Base-by-base conservation (phyloP, 2,888 invertebrate genomes). In the Dusona sp. region DNA sequence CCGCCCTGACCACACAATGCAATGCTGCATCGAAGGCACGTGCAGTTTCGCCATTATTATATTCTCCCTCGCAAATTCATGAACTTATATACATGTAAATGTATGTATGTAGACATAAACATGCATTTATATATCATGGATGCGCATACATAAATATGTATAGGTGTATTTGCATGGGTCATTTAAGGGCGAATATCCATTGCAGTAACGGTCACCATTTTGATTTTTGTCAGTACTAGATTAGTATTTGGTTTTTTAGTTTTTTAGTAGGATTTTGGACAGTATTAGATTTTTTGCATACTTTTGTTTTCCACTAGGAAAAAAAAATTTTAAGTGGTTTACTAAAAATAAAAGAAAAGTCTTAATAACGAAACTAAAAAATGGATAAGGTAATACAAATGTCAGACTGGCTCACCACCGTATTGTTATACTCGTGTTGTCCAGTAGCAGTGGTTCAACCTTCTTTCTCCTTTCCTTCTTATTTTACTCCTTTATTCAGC, bases 41-140 rank as follows among this genome's bases (percentile, higher is more conserved):
- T 89, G 90, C 88, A 88, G 61, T 72, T 29, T 88, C 79, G 54
- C 82, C 88, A 84, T 88, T 88, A 88, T 89, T 87, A 74, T 79
- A 67, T 82, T 45, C 85, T 85, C 83, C 84, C 75, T 84, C 83
- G 57, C 83, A 77, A 68, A 67, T 79, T n/a, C 57, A 22, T 11
- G 36, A 65, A 65, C 22, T n/a, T 16, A 29, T 36, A 42, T 29
- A 48, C 19, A 33, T 22, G 45, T 57, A n/a, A 33, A 25, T 29
- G 33, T 57, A 13, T 22, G 9, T 11, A 54, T 22, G 57, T 25
- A 0, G 57, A 57, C 25, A 25, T 25, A 8, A 25, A 29, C 57
- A 57, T 25, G 13, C 11, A 57, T 22, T 57, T 57, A 11, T 57
- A 33, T 38, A 29, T 61, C 16, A 68, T 42, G 45, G 45, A 38